A percentile compares a stretch with the other conserved stretches of the same genome.
Conservation (phyloP, 1,140 invertebrate genomes). For the Dreissena rostriformis region DNA sequence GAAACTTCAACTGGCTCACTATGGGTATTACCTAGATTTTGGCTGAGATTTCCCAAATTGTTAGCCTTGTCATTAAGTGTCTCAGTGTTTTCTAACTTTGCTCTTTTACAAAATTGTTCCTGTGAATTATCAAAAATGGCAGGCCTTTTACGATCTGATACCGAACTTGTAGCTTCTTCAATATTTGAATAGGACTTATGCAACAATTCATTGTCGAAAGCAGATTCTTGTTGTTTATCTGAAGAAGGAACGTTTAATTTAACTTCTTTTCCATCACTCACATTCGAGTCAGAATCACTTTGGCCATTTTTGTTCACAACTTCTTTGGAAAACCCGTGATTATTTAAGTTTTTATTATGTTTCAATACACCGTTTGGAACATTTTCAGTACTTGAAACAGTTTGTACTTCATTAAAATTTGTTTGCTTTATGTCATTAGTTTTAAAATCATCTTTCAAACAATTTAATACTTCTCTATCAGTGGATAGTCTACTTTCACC, state of each 20-base stretch:
- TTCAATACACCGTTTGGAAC: not conserved
- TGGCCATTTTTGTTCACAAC: not conserved
- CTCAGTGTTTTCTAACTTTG: not conserved
- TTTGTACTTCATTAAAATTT: not conserved
- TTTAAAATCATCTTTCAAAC: not conserved
- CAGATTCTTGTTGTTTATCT: not conserved
- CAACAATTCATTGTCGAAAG: not conserved
- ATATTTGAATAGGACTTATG: not conserved
- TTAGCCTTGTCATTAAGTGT: slow-evolving; percentile 24
- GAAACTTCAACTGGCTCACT: slow-evolving; percentile 56
- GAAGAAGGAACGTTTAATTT: not conserved
- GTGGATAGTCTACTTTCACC: slow-evolving; percentile 20
- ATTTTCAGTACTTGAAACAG: not conserved
- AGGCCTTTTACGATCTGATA: slow-evolving; percentile 46
- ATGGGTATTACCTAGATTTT: slow-evolving; percentile 58
- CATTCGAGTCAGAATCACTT: slow-evolving; percentile 5
- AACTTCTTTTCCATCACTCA: slow-evolving; percentile 4
- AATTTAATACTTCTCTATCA: too few species aligned
- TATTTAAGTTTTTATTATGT: not conserved
- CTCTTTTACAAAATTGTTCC: slow-evolving; percentile 24
- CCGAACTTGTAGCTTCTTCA: not conserved
- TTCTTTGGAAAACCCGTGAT: not conserved
- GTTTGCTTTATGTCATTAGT: not conserved
- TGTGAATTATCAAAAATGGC: slow-evolving; percentile 5
- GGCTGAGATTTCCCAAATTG: slow-evolving; percentile 59